A percentile compares a stretch with the other conserved stretches of the same genome.
Conservation (phyloP, 2,888 invertebrate genomes). For the Limnephilus rhombicus region DNA sequence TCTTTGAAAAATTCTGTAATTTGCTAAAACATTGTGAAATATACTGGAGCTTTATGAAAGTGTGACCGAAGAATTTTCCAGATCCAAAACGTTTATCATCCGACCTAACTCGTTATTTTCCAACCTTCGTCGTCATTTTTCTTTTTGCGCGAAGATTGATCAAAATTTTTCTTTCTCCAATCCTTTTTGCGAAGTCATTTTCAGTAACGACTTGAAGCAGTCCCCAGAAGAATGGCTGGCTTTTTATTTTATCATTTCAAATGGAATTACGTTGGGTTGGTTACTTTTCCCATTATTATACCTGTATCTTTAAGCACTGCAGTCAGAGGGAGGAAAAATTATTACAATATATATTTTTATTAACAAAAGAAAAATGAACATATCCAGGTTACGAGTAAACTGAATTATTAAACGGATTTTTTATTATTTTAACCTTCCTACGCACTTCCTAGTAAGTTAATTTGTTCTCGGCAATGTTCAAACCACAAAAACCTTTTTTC, state of each 20-base stretch:
- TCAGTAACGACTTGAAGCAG: constrained; percentile 26
- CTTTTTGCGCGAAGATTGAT: constrained; percentile 29
- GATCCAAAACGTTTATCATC: neutral
- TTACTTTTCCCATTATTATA: neutral
- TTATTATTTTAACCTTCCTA: too few relatives aligned
- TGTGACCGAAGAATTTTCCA: constrained; percentile 31
- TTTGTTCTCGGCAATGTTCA: too few relatives aligned
- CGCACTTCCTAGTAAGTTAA: too few relatives aligned
- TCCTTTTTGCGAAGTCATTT: constrained; percentile 34
- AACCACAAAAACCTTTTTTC: too few relatives aligned
- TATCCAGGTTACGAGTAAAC: too few relatives aligned
- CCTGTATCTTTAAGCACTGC: neutral
- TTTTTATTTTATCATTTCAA: constrained; percentile 7
- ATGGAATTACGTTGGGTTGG: neutral
- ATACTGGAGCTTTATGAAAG: neutral
- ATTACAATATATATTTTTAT: too few relatives aligned
- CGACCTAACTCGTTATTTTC: constrained; percentile 37
- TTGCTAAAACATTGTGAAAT: neutral
- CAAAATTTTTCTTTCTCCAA: constrained; percentile 38
- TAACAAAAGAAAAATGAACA: too few relatives aligned
- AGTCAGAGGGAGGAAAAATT: neutral
- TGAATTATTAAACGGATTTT: too few relatives aligned
- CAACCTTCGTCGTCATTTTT: constrained; percentile 44
- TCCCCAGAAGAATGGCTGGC: neutral
- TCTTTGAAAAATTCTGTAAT: neutral